phyloP scores from a whole-genome alignment of 2,113 vertebrate genomes.

The Barnardius zonarius region DNA sequence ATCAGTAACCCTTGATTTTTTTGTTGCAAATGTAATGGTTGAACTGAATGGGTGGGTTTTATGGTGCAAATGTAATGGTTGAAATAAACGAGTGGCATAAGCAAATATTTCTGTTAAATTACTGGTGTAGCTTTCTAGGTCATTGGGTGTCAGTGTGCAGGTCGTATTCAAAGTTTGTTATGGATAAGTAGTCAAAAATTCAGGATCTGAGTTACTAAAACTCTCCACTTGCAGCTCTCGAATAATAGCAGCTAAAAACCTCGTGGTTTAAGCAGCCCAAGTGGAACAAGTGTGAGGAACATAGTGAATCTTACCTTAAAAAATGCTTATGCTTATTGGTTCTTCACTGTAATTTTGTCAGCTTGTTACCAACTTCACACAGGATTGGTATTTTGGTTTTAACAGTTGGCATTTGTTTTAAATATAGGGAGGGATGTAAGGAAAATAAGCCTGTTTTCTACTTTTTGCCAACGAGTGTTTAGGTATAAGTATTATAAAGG shows the following conservation, averaged over 20 bases:
- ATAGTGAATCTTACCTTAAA: not conserved
- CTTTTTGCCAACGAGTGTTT: not conserved
- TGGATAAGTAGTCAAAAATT: not conserved
- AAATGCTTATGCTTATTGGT: not conserved
- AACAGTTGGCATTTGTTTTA: slow-evolving; percentile 6
- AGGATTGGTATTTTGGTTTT: slow-evolving; percentile 7
- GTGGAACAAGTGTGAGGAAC: not conserved
- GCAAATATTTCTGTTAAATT: not conserved
- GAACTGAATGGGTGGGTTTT: not conserved
- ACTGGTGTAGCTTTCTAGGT: not conserved
- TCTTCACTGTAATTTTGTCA: slow-evolving; percentile 1
- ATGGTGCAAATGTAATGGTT: not conserved
- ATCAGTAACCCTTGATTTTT: not conserved
- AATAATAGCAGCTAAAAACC: not conserved
- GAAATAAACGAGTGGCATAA: not conserved
- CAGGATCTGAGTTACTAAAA: not conserved
- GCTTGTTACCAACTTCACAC: not conserved
- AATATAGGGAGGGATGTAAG: not conserved
- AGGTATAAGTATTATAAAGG: not conserved
- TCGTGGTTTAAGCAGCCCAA: not conserved
- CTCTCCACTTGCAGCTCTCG: not conserved
- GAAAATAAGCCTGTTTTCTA: not conserved
- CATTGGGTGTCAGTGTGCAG: not conserved
- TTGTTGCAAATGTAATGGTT: not conserved
- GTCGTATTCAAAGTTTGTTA: not conserved